phyloP scores from a whole-genome alignment of 64 coral and sea anemone genomes.

The Actinia equina region DNA sequence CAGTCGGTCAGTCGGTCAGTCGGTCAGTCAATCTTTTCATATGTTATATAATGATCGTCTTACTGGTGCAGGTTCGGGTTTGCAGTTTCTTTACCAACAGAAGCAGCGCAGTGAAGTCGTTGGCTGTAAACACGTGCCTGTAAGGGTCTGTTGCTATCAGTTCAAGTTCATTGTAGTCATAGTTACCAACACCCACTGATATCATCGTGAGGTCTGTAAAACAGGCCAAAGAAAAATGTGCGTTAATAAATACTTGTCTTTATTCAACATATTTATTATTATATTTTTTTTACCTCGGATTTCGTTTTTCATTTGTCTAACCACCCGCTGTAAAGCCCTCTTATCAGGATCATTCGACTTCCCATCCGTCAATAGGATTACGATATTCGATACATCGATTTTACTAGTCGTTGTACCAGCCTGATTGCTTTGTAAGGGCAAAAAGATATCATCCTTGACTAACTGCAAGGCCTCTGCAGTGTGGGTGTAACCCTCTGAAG shows the following conservation, averaged over 20 bases:
- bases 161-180: slow-evolving; percentile 20
- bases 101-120: slow-evolving; percentile 45
- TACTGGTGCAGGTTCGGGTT: slow-evolving; percentile 26
- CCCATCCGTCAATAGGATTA: slow-evolving; percentile 61
- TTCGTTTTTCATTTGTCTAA: slow-evolving; percentile 15
- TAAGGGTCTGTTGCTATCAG: slow-evolving; percentile 38
- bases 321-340: background rate
- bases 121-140: slow-evolving; percentile 44
- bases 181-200: slow-evolving; percentile 27
- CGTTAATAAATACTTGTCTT: background rate
- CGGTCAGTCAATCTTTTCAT: background rate
- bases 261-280: background rate
- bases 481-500: slow-evolving; percentile 3
- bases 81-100: slow-evolving; percentile 30
- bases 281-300: background rate
- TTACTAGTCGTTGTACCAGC: background rate
- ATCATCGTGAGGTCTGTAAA: slow-evolving; percentile 55
- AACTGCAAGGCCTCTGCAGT: slow-evolving; percentile 26
- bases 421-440: background rate
- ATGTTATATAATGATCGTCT: background rate
- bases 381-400: slow-evolving; percentile 10
- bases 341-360: slow-evolving; percentile 11
- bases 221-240: background rate
- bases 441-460: slow-evolving; percentile 27
- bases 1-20: too few species aligned